Base-by-base conservation (phyloP, 2,113 vertebrate genomes). In the Oenanthe oenanthe region DNA sequence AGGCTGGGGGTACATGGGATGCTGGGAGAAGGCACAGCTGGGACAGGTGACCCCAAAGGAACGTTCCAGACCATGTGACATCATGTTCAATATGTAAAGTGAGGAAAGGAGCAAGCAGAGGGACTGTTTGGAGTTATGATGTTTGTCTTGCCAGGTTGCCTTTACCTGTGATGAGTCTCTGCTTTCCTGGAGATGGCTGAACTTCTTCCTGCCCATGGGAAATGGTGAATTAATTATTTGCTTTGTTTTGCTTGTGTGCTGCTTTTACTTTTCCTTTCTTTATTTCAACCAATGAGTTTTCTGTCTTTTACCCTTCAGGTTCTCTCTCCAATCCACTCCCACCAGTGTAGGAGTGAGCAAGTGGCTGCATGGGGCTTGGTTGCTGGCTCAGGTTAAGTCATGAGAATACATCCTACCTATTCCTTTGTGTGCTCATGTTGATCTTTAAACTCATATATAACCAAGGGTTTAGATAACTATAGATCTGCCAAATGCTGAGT, bases 1-100 rank as follows among this genome's bases (percentile, higher is more conserved):
- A 0, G 5, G 19, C 13, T 40, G 19, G 16, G 13, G 1, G 6
- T 66, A 3, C 8, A 9, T 20, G 13, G 32, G 24, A 38, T 21
- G 10, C 10, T 47, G 24, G 13, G 16, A 53, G 11, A 51, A 67
- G 47, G 45, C 8, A 21, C 13, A n/a, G 15, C 12, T 28, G 18
- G 45, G 53, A 66, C 13, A 29, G 19, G n/a, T 45, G 10, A 38
- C 14, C 12, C 13, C 31, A 24, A 38, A 66, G 28, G 15, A 16
- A 24, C 38, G 45, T 45, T 51, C 18, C 14, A 51, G 22, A 38
- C 10, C 22, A 9, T 17, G 5, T 38, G 22, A 17, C 10, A 51
- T 28, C 7, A 45, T 43, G 32, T 34, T 51, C 18, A 32, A 34
- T 19, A 15, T 32, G 32, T 38, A 28, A 50, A 32, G 8, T 3